Percentiles rank a stretch among this genome's conserved stretches.
phyloP scores from a whole-genome alignment of 1,140 invertebrate genomes.

The Globodera ellingtonae region DNA sequence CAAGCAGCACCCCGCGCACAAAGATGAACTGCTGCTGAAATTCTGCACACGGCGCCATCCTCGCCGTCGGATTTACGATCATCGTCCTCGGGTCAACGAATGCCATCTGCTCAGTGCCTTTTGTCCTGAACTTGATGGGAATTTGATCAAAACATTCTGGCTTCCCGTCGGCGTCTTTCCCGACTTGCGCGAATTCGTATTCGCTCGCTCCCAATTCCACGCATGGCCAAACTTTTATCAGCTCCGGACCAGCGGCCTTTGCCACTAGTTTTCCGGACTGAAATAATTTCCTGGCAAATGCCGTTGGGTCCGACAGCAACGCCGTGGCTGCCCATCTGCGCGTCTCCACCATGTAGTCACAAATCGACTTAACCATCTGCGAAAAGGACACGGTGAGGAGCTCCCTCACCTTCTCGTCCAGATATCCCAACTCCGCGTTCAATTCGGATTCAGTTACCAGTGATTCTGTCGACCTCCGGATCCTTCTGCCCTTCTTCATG shows the following conservation, averaged over 20 bases:
- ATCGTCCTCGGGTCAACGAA: slow-evolving; percentile 11
- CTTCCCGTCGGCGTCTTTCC: neutral
- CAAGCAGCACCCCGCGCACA: neutral
- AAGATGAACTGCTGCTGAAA: neutral
- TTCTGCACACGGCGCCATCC: neutral
- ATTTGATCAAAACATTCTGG: slow-evolving; percentile 13
- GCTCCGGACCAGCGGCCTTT: neutral
- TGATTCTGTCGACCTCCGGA: neutral
- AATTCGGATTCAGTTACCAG: slow-evolving; percentile 7
- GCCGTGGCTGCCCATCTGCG: neutral
- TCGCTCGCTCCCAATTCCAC: neutral
- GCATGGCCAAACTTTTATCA: slow-evolving; percentile 12
- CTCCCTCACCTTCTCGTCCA: neutral
- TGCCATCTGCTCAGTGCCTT: neutral
- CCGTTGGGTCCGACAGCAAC: slow-evolving; percentile 1
- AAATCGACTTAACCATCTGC: neutral
- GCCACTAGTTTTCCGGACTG: slow-evolving; percentile 1
- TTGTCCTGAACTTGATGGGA: slow-evolving; percentile 3
- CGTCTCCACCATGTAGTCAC: slow-evolving; percentile 11
- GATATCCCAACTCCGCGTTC: neutral
- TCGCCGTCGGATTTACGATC: neutral
- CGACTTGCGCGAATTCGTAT: neutral
- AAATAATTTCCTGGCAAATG: slow-evolving; percentile 11
- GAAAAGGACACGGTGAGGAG: neutral
- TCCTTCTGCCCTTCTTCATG: neutral